phyloP scores from a whole-genome alignment of 1,140 invertebrate genomes.

The Drosophila sechellia region DNA sequence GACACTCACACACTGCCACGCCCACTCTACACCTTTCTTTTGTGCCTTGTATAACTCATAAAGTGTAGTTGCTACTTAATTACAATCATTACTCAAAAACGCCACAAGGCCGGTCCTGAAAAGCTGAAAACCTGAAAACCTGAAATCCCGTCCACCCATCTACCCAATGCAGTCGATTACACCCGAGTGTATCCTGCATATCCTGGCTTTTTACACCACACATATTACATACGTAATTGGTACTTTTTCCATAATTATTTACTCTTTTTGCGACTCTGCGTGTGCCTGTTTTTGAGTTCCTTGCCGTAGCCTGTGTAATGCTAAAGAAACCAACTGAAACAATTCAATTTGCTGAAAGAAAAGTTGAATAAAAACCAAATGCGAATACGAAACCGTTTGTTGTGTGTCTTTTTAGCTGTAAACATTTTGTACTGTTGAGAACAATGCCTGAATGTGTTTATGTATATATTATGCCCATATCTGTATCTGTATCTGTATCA shows the following conservation, averaged over 20 bases:
- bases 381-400: slow-evolving; percentile 59
- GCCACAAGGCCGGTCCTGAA: slow-evolving; percentile 50
- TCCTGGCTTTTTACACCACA: slow-evolving; percentile 49
- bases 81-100: slow-evolving; percentile 80
- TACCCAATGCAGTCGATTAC: slow-evolving; percentile 21
- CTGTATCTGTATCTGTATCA: slow-evolving; percentile 36
- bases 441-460: slow-evolving; percentile 71
- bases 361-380: slow-evolving; percentile 29
- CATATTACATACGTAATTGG: slow-evolving; percentile 50
- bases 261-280: slow-evolving; percentile 56
- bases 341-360: slow-evolving; percentile 37
- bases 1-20: slow-evolving; percentile 36
- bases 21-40: slow-evolving; percentile 63
- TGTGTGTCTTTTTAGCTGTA: slow-evolving; percentile 73
- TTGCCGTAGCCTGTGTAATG: slow-evolving; percentile 55
- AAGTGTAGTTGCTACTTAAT: slow-evolving; percentile 80
- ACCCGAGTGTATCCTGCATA: slow-evolving; percentile 46
- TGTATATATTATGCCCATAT: slow-evolving; percentile 58
- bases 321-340: slow-evolving; percentile 43
- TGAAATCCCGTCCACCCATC: neutral
- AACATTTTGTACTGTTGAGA: slow-evolving; percentile 60
- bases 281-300: slow-evolving; percentile 60
- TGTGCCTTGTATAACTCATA: slow-evolving; percentile 76
- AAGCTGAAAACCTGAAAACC: neutral
- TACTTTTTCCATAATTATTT: slow-evolving; percentile 55